Evolutionary conservation across 2,113 vertebrate species (phyloP).

Genomic region (Scomber scombrus): DNA sequence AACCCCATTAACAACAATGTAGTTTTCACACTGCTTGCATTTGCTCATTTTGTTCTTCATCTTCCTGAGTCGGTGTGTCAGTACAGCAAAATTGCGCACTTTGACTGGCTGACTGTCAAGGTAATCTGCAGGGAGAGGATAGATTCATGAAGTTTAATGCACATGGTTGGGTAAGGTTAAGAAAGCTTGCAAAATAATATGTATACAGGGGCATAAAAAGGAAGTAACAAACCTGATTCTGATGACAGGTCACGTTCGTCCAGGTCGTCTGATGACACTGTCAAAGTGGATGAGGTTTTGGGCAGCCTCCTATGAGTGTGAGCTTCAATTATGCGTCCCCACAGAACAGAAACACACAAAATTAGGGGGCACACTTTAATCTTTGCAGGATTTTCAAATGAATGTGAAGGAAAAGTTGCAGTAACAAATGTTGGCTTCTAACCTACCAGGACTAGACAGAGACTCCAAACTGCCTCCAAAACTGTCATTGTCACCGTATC

Average conservation of each 20-base stretch:
- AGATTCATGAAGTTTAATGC: background rate
- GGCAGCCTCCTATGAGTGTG: slow-evolving; percentile 73
- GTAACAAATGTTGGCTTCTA: background rate
- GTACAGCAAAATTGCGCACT: slow-evolving; percentile 84
- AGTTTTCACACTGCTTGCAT: slow-evolving; percentile 94
- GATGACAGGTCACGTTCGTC: slow-evolving; percentile 88
- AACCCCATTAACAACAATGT: slow-evolving; percentile 90
- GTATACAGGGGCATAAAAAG: background rate
- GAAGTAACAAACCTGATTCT: slow-evolving; percentile 78
- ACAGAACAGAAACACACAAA: slow-evolving; percentile 32
- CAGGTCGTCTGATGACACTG: slow-evolving; percentile 90
- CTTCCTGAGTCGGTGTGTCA: slow-evolving; percentile 89
- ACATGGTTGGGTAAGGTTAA: background rate
- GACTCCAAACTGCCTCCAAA: slow-evolving; percentile 89
- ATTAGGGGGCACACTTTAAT: background rate
- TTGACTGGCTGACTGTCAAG: slow-evolving; percentile 77
- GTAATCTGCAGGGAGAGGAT: slow-evolving; percentile 75
- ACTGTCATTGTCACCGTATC: slow-evolving; percentile 87
- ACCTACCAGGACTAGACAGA: slow-evolving; percentile 90
- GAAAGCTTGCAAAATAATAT: background rate
- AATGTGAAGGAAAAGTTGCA: background rate
- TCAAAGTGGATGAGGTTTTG: slow-evolving; percentile 86
- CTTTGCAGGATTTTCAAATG: background rate
- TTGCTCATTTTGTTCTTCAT: slow-evolving; percentile 90
- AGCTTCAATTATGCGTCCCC: slow-evolving; percentile 61